A percentile compares a stretch with the other conserved stretches of the same genome.
Evolutionary conservation across 2,888 invertebrate species (phyloP).

Genomic region (Philopedon plagiatum): DNA sequence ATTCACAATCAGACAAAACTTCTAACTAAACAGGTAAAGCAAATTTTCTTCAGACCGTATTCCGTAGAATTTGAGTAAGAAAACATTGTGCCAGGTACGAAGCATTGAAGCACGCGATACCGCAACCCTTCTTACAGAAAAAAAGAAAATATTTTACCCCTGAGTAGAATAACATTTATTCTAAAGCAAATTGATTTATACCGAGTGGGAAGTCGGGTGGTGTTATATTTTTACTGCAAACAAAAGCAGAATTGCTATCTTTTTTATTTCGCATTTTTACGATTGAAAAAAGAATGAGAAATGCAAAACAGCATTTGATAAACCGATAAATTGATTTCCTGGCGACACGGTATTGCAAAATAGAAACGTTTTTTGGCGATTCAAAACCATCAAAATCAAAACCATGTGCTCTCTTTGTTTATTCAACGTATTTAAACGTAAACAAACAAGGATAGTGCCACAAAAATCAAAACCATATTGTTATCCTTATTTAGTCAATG

Average conservation of each 20-base stretch:
- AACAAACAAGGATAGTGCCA: too few relatives aligned
- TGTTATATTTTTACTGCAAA: not conserved
- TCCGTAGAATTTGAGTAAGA: slow-evolving; percentile 6
- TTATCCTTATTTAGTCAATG: too few relatives aligned
- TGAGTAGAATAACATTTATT: not conserved
- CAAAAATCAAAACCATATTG: too few relatives aligned
- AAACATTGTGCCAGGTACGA: slow-evolving; percentile 31
- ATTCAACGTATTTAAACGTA: too few relatives aligned
- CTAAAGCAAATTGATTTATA: slow-evolving; percentile 3
- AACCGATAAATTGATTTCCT: not conserved
- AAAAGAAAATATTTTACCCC: not conserved
- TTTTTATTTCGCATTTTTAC: not conserved
- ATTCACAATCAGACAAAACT: not conserved
- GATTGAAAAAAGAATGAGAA: not conserved
- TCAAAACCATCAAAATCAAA: too few relatives aligned
- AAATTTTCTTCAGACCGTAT: not conserved
- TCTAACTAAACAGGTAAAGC: not conserved
- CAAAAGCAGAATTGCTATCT: not conserved
- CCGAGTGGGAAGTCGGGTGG: not conserved
- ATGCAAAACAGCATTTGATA: not conserved
- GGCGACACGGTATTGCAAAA: too few relatives aligned
- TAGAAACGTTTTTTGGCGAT: too few relatives aligned
- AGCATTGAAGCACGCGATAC: slow-evolving; percentile 11
- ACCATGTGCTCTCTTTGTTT: too few relatives aligned
- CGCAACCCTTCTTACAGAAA: not conserved